Base-by-base conservation (phyloP, 2,797 vertebrate species). In the Sylvia borin region DNA sequence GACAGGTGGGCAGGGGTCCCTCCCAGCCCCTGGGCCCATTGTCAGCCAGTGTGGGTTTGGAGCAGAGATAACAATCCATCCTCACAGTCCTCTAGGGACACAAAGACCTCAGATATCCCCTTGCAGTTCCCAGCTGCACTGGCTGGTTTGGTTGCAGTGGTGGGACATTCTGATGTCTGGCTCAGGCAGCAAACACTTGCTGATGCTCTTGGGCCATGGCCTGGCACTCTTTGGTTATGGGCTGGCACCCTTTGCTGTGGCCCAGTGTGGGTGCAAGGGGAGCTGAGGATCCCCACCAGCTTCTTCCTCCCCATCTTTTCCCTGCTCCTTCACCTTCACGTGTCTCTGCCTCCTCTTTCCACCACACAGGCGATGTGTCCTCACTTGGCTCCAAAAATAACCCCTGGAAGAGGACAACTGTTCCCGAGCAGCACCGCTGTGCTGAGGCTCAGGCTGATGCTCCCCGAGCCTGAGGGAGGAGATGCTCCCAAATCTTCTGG, bases 331-430 rank as follows among this genome's bases (percentile, higher is more conserved):
- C 87, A 74, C 79, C 72, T 80, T 70, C 76, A 45, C 8, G 0
- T 71, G 58, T 77, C 72, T 77, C 85, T 74, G 50, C 51, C 73
- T 90, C 75, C 78, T 90, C 42, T 75, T 51, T 60, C 62, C 3
- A 2, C 67, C 58, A 88, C 66, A 45, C 42, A 54, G 57, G 6
- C 51, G 22, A 4, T 1, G 53, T 58, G 72, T 82, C 92, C 82
- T 91, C 58, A 17, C 70, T 64, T 77, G 73, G 66, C 93, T 94
- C 91, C 93, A 77, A 61, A 95, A 94, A 85, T 65, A 94, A 80
- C 83, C 92, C 76, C 76, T 50, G 14, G 79, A 88, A 88, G 51
- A 91, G 72, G 77, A 91, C 66, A 62, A 26, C 10, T 0, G 5
- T 13, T 70, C 71, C 60, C 0, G 0, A 67, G 51, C 13, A 2